Percentiles rank a stretch among this genome's conserved stretches.
phyloP scores from a whole-genome alignment of 2,797 vertebrate genomes.

The Lutjanus campechanus region DNA sequence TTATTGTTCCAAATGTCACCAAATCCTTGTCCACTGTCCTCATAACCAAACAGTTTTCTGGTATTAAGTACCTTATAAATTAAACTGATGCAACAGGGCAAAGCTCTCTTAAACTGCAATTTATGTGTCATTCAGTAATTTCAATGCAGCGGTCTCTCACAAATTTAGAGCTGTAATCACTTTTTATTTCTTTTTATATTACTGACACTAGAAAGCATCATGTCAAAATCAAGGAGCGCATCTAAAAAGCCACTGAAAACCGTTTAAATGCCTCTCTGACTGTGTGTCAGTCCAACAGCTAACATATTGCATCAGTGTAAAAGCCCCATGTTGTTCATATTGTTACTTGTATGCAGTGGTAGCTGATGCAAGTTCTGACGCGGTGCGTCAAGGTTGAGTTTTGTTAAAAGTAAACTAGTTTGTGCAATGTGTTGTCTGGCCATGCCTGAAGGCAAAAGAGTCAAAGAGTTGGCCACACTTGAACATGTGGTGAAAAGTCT shows the following conservation, averaged over 20 bases:
- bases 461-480: neutral
- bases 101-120: neutral
- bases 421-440: neutral
- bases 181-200: slow-evolving; percentile 14
- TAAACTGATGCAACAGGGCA: neutral
- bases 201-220: neutral
- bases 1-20: neutral
- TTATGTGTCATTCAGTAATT: neutral
- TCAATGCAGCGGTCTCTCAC: neutral
- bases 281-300: neutral
- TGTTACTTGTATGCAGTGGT: neutral
- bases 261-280: neutral
- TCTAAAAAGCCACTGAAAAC: slow-evolving; percentile 1
- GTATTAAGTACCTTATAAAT: neutral
- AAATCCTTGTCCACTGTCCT: neutral
- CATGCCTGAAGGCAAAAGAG: neutral
- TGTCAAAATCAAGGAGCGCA: neutral
- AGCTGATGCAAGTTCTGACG: neutral
- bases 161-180: neutral
- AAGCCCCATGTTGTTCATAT: neutral
- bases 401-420: neutral
- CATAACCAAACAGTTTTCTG: neutral
- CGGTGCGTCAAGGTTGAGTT: neutral
- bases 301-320: neutral
- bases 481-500: neutral